Percentiles rank a stretch among this genome's conserved stretches.
These are phyloP conservation scores for Chouioia cunea DNA, from an alignment of 2,888 invertebrate species.

Conservation along the genomic window DNA sequence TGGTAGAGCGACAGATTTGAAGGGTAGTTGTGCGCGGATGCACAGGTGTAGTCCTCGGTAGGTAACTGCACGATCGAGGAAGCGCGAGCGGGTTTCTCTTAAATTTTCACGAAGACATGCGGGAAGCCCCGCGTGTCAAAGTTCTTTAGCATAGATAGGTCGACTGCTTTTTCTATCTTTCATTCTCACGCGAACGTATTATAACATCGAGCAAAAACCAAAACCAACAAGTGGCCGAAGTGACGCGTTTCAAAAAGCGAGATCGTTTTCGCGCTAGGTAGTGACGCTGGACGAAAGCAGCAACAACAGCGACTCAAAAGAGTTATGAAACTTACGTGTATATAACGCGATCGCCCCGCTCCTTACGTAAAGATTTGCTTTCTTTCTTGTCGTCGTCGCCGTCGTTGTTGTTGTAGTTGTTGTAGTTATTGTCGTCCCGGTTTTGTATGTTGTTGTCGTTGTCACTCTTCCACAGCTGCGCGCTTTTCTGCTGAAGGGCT, in stretches of 20 bases:
- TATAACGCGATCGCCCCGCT: slow-evolving; percentile 28
- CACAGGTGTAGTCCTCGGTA: neutral
- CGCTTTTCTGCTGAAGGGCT: neutral
- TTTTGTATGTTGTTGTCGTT: neutral
- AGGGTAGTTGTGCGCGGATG: neutral
- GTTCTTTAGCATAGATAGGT: too few relatives aligned
- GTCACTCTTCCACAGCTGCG: neutral
- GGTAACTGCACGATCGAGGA: slow-evolving; percentile 10
- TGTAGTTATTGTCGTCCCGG: too few relatives aligned
- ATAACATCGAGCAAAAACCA: too few relatives aligned
- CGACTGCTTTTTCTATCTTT: too few relatives aligned
- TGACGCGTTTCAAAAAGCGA: neutral
- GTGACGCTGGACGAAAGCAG: slow-evolving; percentile 11
- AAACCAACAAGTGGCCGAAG: too few relatives aligned
- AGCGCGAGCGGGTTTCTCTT: slow-evolving; percentile 22
- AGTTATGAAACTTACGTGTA: slow-evolving; percentile 44
- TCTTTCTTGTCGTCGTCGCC: neutral
- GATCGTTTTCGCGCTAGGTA: slow-evolving; percentile 33
- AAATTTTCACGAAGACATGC: slow-evolving; percentile 21
- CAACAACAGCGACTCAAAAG: neutral
- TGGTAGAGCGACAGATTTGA: neutral
- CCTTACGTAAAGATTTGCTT: slow-evolving; percentile 37
- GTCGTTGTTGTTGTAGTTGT: neutral
- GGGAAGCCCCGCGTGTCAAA: slow-evolving; percentile 21
- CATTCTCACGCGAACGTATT: too few relatives aligned